These are phyloP conservation scores for Ammodytes marinus DNA, from an alignment of 2,113 vertebrate genomes.

Conservation along the genomic window DNA sequence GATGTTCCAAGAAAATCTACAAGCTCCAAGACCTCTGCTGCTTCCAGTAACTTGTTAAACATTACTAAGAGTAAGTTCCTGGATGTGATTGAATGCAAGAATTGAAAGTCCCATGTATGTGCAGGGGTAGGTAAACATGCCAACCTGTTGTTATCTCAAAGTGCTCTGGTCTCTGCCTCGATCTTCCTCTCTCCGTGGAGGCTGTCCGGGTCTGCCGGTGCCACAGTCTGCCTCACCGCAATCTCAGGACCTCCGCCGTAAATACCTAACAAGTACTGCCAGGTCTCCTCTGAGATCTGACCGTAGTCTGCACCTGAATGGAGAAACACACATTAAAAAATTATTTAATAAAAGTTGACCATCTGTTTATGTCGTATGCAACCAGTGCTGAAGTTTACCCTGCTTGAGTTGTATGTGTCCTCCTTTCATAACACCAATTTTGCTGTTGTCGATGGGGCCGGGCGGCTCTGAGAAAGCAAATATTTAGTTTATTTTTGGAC, in stretches of 20 bases:
- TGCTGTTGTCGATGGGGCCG: conserved; percentile 96
- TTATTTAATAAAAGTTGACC: too few relatives aligned
- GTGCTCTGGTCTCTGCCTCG: conserved; percentile 93
- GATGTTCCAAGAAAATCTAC: background rate
- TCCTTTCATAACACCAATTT: conserved; percentile 91
- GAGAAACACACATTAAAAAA: background rate
- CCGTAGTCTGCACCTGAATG: conserved; percentile 94
- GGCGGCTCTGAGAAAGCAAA: conserved; percentile 89
- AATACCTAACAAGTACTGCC: conserved; percentile 91
- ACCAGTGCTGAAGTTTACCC: conserved; percentile 79
- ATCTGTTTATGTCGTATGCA: background rate
- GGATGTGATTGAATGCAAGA: background rate
- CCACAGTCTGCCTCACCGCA: conserved; percentile 91
- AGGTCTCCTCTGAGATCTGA: conserved; percentile 98
- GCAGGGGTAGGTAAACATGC: conserved; percentile 2
- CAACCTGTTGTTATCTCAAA: conserved; percentile 80
- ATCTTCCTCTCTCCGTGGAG: conserved; percentile 95
- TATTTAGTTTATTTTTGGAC: background rate
- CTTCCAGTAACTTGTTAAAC: conserved; percentile 18
- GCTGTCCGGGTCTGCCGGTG: conserved; percentile 85
- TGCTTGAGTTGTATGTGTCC: conserved; percentile 96
- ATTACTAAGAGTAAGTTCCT: background rate
- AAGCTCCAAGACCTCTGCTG: fast-evolving
- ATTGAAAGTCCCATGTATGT: background rate
- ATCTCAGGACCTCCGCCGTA: conserved; percentile 95